Conservation (phyloP, 1,140 invertebrate species). For the Drosophila lacertosa region DNA sequence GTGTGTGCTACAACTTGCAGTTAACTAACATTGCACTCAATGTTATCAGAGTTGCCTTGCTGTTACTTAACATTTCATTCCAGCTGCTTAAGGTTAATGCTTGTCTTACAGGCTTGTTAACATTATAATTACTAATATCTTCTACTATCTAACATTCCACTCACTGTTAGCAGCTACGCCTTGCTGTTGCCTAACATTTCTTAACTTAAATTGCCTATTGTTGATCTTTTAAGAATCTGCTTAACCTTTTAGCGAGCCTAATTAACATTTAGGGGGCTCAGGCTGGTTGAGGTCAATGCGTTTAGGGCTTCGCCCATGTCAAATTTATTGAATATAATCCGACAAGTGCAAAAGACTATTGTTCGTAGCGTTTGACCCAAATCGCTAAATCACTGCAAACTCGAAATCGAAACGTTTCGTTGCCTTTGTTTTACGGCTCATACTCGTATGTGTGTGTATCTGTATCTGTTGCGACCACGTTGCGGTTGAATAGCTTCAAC, state of each 20-base stretch:
- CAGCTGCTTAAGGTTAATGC: too few species aligned
- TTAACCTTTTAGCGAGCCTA: conserved; percentile 2
- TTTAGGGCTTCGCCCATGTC: conserved; percentile 41
- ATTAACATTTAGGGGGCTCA: conserved; percentile 37
- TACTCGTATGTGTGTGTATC: conserved; percentile 41
- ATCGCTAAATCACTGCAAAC: conserved; percentile 44
- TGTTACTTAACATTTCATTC: too few species aligned
- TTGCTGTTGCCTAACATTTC: not conserved
- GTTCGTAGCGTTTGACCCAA: conserved; percentile 67
- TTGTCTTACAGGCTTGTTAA: too few species aligned
- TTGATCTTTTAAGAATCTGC: conserved; percentile 14
- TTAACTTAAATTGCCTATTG: conserved; percentile 8
- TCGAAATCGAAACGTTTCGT: conserved; percentile 45
- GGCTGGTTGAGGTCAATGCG: conserved; percentile 57
- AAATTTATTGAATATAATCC: conserved; percentile 39
- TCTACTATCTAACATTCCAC: conserved; percentile 17
- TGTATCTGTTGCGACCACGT: conserved; percentile 68
- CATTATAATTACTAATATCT: not conserved
- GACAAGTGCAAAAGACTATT: conserved; percentile 65
- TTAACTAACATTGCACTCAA: not conserved
- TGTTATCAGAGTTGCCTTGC: too few species aligned
- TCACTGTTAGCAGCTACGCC: not conserved
- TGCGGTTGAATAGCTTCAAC: conserved; percentile 76
- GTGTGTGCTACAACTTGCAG: not conserved
- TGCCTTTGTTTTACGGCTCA: conserved; percentile 30